phyloP scores from a whole-genome alignment of 2,113 vertebrate species.

The Urocynchramus pylzowi region DNA sequence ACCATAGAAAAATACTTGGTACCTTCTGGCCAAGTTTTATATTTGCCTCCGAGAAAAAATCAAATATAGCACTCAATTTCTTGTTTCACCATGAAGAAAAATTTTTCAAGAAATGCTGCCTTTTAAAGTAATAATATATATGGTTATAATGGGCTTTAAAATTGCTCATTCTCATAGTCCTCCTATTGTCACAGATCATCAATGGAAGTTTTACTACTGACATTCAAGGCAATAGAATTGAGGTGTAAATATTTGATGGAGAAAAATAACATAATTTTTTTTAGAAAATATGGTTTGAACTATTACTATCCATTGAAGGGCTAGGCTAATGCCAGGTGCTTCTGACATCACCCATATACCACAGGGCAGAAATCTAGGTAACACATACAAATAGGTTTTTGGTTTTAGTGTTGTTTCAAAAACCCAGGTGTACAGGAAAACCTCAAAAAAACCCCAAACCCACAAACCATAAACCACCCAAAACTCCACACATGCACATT shows the following conservation, averaged over 20 bases:
- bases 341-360: background rate
- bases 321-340: background rate
- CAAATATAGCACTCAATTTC: background rate
- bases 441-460: background rate
- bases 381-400: background rate
- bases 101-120: background rate
- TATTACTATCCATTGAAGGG: background rate
- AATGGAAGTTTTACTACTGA: background rate
- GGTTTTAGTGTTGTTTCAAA: background rate
- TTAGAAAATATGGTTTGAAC: background rate
- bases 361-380: background rate
- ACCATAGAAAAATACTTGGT: background rate
- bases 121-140: background rate
- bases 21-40: background rate
- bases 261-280: background rate
- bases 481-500: background rate
- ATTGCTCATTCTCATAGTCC: background rate
- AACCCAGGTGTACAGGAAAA: background rate
- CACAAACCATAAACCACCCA: background rate
- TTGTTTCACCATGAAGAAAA: background rate
- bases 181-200: background rate
- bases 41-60: background rate
- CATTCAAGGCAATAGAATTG: background rate
- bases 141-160: background rate
- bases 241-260: background rate